Percentiles rank a stretch among this genome's conserved stretches.
Conservation (phyloP, 2,113 vertebrate species). For the Embiotoca jacksoni region DNA sequence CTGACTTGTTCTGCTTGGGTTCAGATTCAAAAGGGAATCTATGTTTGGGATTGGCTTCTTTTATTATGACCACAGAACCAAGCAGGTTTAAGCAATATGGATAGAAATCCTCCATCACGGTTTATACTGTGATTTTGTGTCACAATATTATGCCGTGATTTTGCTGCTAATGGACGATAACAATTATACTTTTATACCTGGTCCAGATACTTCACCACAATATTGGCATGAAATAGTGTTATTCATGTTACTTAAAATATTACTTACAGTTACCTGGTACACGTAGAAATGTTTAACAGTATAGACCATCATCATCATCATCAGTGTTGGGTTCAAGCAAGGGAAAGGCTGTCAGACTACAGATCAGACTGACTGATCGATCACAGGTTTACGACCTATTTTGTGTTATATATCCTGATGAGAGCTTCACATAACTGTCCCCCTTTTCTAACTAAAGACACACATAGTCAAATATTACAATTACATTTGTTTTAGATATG, state of each 20-base stretch:
- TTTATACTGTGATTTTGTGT: no score
- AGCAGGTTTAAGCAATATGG: neutral
- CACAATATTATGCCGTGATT: neutral
- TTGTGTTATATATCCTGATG: neutral
- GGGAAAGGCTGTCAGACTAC: neutral
- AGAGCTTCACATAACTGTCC: neutral
- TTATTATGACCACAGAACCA: neutral
- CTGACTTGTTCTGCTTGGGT: neutral
- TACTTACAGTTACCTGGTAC: neutral
- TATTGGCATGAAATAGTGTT: neutral
- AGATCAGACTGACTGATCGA: neutral
- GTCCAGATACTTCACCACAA: neutral
- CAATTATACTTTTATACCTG: neutral
- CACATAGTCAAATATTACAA: neutral
- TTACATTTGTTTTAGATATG: slow-evolving; percentile 19
- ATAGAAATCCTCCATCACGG: neutral
- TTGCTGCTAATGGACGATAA: neutral
- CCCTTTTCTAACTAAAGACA: neutral
- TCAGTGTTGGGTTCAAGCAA: neutral
- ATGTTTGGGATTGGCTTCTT: neutral
- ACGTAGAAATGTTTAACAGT: neutral
- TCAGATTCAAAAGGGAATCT: neutral
- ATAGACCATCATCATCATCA: neutral
- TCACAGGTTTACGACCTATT: neutral
- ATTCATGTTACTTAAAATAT: neutral